A percentile compares a stretch with the other conserved stretches of the same genome.
phyloP scores from a whole-genome alignment of 1,140 invertebrate genomes.

The Galendromus occidentalis region DNA sequence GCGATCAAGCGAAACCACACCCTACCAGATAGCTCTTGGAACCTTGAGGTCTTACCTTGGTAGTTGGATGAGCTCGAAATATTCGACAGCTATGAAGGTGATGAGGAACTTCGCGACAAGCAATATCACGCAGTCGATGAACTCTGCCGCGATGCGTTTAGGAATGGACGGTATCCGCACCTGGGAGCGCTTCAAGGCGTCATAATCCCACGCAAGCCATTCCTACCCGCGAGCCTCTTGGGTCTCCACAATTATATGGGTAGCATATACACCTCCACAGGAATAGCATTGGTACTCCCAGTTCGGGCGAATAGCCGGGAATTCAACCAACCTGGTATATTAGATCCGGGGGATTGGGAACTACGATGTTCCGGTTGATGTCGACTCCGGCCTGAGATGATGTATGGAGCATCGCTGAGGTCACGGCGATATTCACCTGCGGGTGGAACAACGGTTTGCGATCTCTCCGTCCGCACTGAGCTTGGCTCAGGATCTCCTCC shows the following conservation, averaged over 20 bases:
- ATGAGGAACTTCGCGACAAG: neutral
- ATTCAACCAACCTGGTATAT: no score
- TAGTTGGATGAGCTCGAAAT: neutral
- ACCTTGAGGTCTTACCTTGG: neutral
- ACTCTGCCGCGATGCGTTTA: neutral
- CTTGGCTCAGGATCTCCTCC: neutral
- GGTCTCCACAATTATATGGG: no score
- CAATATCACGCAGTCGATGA: slow-evolving; percentile 1
- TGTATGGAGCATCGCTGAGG: neutral
- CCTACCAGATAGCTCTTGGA: no score
- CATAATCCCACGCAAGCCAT: no score
- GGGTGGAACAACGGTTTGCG: neutral
- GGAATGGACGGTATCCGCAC: neutral
- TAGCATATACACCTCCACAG: no score
- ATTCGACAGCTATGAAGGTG: slow-evolving; percentile 1
- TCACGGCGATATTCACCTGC: neutral
- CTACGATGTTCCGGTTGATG: neutral
- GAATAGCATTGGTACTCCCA: no score
- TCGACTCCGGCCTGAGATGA: neutral
- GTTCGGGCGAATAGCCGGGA: no score
- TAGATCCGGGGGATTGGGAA: no score
- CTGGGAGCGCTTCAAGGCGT: neutral
- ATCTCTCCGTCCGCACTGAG: neutral
- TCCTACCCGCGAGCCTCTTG: no score
- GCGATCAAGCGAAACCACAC: no score